A percentile compares a stretch with the other conserved stretches of the same genome.
Conservation (phyloP, 2,113 vertebrate species). For the Cryptomyrus ogoouensis region DNA sequence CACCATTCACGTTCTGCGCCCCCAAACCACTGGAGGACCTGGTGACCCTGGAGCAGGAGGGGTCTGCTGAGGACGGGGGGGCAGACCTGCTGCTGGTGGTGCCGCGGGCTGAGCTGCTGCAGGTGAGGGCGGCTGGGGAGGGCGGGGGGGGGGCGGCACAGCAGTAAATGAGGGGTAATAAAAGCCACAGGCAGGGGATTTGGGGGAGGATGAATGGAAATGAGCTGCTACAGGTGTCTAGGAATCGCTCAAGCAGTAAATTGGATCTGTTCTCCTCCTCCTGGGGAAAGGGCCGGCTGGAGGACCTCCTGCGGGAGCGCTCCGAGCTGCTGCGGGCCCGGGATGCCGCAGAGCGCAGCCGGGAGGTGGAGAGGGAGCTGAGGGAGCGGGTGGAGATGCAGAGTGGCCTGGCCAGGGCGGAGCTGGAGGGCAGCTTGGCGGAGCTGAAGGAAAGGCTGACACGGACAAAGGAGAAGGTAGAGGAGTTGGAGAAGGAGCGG, state of each 20-base stretch:
- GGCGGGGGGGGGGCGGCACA: neutral
- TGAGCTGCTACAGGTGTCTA: neutral
- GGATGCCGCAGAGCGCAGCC: slow-evolving; percentile 50
- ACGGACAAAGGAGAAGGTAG: slow-evolving; percentile 41
- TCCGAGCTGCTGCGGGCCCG: slow-evolving; percentile 67
- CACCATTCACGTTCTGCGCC: slow-evolving; percentile 71
- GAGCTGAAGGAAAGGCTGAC: slow-evolving; percentile 48
- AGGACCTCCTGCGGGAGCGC: slow-evolving; percentile 73
- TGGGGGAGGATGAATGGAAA: slow-evolving; percentile 19
- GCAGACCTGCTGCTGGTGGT: slow-evolving; percentile 70
- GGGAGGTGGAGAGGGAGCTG: slow-evolving; percentile 45
- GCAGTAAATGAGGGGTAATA: neutral
- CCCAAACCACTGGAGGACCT: slow-evolving; percentile 79
- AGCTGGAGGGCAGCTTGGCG: slow-evolving; percentile 43
- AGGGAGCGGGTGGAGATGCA: slow-evolving; percentile 45
- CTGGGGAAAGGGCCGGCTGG: slow-evolving; percentile 64
- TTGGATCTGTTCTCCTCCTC: neutral
- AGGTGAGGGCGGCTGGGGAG: slow-evolving; percentile 56
- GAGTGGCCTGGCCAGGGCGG: slow-evolving; percentile 41
- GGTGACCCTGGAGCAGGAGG: slow-evolving; percentile 71
- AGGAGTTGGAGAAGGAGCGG: slow-evolving; percentile 48
- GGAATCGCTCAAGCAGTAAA: neutral
- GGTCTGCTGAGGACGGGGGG: slow-evolving; percentile 71
- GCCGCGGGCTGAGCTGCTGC: slow-evolving; percentile 75
- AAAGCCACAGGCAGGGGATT: neutral